These are phyloP conservation scores for Glossophaga mutica DNA, from an alignment of 2,797 vertebrate species.

Conservation along the genomic window DNA sequence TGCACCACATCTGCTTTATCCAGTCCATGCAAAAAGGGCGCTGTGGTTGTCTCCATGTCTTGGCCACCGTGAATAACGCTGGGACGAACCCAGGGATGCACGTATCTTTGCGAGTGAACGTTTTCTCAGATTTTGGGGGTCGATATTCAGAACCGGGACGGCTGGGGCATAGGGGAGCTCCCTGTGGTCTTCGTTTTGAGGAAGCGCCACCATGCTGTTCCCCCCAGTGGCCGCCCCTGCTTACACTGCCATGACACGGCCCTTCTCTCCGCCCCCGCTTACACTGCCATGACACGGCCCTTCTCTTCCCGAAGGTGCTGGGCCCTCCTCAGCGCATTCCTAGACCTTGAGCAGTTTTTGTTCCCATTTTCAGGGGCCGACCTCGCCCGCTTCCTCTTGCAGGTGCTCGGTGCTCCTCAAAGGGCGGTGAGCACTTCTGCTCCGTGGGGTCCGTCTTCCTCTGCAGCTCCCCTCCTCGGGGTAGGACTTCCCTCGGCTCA, in stretches of 20 bases:
- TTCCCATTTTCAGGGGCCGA: not conserved
- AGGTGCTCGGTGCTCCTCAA: not conserved
- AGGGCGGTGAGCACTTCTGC: not conserved
- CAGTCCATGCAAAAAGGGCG: too few species aligned
- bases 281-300: rapidly evolving
- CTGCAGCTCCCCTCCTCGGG: not conserved
- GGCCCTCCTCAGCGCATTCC: not conserved
- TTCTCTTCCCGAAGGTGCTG: not conserved
- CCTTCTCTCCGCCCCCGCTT: not conserved
- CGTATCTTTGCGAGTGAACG: not conserved
- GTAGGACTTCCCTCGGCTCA: not conserved
- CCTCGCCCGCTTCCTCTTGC: not conserved
- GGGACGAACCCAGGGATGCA: not conserved
- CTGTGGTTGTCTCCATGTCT: not conserved
- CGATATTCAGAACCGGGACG: not conserved
- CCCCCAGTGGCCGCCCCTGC: not conserved
- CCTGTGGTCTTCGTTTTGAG: not conserved
- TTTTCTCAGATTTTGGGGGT: too few species aligned
- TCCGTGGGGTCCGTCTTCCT: not conserved
- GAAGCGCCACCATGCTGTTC: not conserved
- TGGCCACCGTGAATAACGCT: not conserved
- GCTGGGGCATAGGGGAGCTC: not conserved
- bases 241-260: not conserved
- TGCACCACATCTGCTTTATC: not conserved
- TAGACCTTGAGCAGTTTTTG: not conserved